Evolutionary conservation across 1,140 invertebrate genomes (phyloP), one percentile per base, ranked within the genome.

Genomic region (Conus betulinus): DNA sequence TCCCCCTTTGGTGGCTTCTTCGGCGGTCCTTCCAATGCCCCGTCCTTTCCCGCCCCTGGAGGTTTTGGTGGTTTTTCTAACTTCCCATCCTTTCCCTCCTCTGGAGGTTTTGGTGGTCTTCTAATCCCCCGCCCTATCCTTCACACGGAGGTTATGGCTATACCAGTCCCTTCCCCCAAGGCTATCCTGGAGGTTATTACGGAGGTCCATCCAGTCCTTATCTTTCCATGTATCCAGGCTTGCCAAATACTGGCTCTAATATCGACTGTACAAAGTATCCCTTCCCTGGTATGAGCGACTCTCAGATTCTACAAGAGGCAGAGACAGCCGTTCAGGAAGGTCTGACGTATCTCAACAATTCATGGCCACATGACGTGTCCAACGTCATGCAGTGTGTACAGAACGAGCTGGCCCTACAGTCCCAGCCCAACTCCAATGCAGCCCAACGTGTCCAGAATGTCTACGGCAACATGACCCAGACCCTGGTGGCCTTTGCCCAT

Each of bases 191-290:
- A 8, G 74, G 74, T 27, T 78, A 39, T 51, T 78, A 51, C 7
- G 74, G 74, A 78, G 74, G 74, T 78, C 25, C 15, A 39, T 78
- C 74, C 74, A 78, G 74, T 78, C 74, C 74, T 15, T 27, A 27
- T 78, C 74, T 25, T 23, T 57, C 6, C 55, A 71, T 71, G 67
- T 71, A 20, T 71, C 67, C 67, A 15, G 67, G 67, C 67, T 11
- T 11, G 17, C 67, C 67, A 7, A 71, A 71, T 23, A 71, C 67
- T 20, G 67, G 67, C 74, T 39, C 25, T 20, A 39, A 78, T 25
- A 78, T 78, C 17, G 74, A 78, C 74, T 78, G 74, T 51, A 78
- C 74, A 8, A 27, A 51, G 4, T 78, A 78, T 17, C 5, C 74
- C 74, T 78, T 78, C 74, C 74, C 74, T 5, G 74, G 74, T 25